Evolutionary conservation across 30 jellyfish, hydroid and myxozoan genomes (phyloP).

Genomic region (Aurelia sp.): DNA sequence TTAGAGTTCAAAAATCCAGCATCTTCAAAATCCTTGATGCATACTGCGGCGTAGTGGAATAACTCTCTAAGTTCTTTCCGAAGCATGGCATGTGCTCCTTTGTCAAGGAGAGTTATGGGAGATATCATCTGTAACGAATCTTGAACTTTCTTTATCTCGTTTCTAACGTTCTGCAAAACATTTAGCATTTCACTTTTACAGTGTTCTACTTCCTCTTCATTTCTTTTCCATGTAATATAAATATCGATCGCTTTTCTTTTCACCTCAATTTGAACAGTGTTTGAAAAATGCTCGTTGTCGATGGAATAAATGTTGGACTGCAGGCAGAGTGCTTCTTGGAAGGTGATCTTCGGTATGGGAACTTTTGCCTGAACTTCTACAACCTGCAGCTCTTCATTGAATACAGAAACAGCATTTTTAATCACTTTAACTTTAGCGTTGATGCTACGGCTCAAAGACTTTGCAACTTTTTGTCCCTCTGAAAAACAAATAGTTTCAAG

Average conservation of each 20-base stretch:
- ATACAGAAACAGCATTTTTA: constrained; percentile 17
- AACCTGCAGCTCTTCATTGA: constrained; percentile 18
- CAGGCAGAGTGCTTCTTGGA: constrained; percentile 15
- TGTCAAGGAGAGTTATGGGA: constrained; percentile 17
- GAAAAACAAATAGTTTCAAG: too few species aligned
- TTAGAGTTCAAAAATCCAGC: constrained; percentile 16
- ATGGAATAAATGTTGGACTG: constrained; percentile 14
- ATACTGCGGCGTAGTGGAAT: constrained; percentile 23
- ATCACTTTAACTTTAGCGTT: constrained; percentile 9
- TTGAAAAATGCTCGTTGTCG: constrained; percentile 22
- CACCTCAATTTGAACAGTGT: constrained; percentile 16
- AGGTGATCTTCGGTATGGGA: constrained; percentile 11
- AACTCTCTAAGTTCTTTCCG: constrained; percentile 16
- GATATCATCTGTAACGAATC: constrained; percentile 14
- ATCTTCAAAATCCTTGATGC: constrained; percentile 23
- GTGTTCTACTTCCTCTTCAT: constrained; percentile 11
- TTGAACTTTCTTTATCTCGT: constrained; percentile 12
- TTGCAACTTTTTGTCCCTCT: constrained; percentile 24
- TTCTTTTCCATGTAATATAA: constrained; percentile 10
- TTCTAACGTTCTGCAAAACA: constrained; percentile 19
- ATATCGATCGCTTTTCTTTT: constrained; percentile 11
- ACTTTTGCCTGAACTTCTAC: constrained; percentile 14
- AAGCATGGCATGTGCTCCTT: constrained; percentile 25
- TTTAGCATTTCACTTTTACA: constrained; percentile 14
- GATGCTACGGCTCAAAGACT: constrained; percentile 26